These are phyloP conservation scores for Drosophila sturtevanti DNA, from an alignment of 1,140 invertebrate genomes.

Conservation along the genomic window DNA sequence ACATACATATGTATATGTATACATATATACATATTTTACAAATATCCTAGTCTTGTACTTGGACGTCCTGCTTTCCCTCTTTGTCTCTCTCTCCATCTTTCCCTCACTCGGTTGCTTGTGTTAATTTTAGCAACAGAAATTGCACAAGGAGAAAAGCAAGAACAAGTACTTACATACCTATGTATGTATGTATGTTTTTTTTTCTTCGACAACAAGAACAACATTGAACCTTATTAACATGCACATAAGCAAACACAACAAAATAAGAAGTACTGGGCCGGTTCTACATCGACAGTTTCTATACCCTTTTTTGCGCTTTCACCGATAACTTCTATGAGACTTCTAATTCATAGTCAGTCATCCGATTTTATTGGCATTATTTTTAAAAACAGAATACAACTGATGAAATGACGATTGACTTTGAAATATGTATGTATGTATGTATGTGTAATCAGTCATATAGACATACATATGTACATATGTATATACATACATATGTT, in stretches of 20 bases:
- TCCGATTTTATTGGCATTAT: too few relatives aligned
- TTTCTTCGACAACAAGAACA: conserved; percentile 1
- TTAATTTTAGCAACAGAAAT: conserved; percentile 61
- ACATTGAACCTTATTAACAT: conserved; percentile 52
- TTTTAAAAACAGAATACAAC: too few relatives aligned
- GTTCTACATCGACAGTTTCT: background rate
- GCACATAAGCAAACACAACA: conserved; percentile 8
- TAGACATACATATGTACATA: too few relatives aligned
- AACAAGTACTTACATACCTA: too few relatives aligned
- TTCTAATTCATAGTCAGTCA: background rate
- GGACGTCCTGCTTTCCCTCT: background rate
- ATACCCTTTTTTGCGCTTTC: background rate
- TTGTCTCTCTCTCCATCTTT: background rate
- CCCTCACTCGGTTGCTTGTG: conserved; percentile 21
- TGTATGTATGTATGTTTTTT: conserved; percentile 50
- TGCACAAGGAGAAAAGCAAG: conserved; percentile 49
- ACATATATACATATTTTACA: background rate
- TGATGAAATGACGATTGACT: too few relatives aligned
- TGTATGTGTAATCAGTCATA: too few relatives aligned
- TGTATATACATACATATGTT: conserved; percentile 27
- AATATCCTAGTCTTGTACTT: background rate
- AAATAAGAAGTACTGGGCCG: background rate
- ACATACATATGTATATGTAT: conserved; percentile 1
- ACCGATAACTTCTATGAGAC: background rate
- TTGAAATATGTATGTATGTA: too few relatives aligned